Base-by-base conservation (phyloP, 2,888 invertebrate genomes). In the Melieria omissa region DNA sequence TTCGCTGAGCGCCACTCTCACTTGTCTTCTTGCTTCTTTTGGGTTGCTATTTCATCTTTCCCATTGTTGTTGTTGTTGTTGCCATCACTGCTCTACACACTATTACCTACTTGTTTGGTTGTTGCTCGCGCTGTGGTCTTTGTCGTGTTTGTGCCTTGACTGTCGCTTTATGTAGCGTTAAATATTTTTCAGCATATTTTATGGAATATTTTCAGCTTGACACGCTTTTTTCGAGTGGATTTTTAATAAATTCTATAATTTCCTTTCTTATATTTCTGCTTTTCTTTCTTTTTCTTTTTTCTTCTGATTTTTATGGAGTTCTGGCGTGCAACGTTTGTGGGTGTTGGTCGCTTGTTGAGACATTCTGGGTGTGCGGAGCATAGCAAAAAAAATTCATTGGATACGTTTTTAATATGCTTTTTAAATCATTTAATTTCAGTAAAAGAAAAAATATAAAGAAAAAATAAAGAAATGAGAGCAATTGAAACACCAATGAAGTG, bases 401-500 rank as follows among this genome's bases (percentile, higher is more conserved):
- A 66, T 66, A 66, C 57, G 57, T 66, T 66, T 66, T 66, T 66
- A 66, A 66, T 66, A 57, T 66, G 46, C 58, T 57, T 66, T 58
- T 66, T 66, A 14, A 58, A 52, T 52, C 12, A 52, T 6, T 52
- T 52, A n/a, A 52, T 52, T 52, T 52, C 14, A 14, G 52, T 52
- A 1, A 4, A 52, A 52, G n/a, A 14, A 8, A 58, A 58, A 58
- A 58, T 5, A 58, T 16, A 58, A n/a, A 29, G n/a, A 14, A n/a
- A n/a, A 8, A 10, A 58, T 41, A 58, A 29, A 4, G 58, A 16
- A 16, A 16, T 2, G 16, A 16, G 16, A 16, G 16, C 16, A 16
- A 16, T 16, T 16, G 2, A 16, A 16, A 16, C 16, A 29, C 3
- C 29, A 29, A 3, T 6, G 58, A 5, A 16, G 5, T 4, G 2